A percentile compares a stretch with the other conserved stretches of the same genome.
These are phyloP conservation scores for Epizoanthus fatuus DNA, from an alignment of 92 coral and sea anemone genomes.

Conservation along the genomic window DNA sequence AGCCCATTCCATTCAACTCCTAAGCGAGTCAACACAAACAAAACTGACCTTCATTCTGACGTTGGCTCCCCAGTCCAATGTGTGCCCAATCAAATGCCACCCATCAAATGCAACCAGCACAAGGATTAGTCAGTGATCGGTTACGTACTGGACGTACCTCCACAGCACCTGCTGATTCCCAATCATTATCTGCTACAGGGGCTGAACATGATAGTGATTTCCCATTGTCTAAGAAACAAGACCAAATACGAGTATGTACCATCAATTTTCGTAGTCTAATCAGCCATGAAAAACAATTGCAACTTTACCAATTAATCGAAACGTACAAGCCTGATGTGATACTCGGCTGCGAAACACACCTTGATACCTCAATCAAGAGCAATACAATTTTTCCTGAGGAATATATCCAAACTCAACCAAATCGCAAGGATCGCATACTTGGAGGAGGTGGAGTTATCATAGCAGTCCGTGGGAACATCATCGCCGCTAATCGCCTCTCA, in stretches of 20 bases:
- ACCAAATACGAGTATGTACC: slow-evolving; percentile 56
- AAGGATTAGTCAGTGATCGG: too few relatives aligned
- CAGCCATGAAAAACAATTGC: slow-evolving; percentile 54
- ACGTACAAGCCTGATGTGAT: slow-evolving; percentile 59
- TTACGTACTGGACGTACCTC: too few relatives aligned
- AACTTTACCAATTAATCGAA: slow-evolving; percentile 50
- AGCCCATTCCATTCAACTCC: too few relatives aligned
- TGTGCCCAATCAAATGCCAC: neutral
- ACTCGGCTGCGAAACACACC: slow-evolving; percentile 59
- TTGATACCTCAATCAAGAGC: slow-evolving; percentile 35
- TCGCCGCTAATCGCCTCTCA: neutral
- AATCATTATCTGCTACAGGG: too few relatives aligned
- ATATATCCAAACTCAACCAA: slow-evolving; percentile 47
- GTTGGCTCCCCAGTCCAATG: too few relatives aligned
- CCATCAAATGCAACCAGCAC: too few relatives aligned
- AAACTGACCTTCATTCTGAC: too few relatives aligned
- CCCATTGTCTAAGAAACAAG: neutral
- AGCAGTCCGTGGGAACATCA: slow-evolving; percentile 18
- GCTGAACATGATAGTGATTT: too few relatives aligned
- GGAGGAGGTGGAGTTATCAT: slow-evolving; percentile 46
- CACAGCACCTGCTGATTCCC: neutral
- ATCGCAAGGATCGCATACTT: slow-evolving; percentile 49
- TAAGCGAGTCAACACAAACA: too few relatives aligned
- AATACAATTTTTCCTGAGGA: slow-evolving; percentile 50
- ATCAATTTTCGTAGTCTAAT: slow-evolving; percentile 63